A percentile compares a stretch with the other conserved stretches of the same genome.
Evolutionary conservation across 1,140 invertebrate genomes (phyloP).

Genomic region (Lepidurus apus): DNA sequence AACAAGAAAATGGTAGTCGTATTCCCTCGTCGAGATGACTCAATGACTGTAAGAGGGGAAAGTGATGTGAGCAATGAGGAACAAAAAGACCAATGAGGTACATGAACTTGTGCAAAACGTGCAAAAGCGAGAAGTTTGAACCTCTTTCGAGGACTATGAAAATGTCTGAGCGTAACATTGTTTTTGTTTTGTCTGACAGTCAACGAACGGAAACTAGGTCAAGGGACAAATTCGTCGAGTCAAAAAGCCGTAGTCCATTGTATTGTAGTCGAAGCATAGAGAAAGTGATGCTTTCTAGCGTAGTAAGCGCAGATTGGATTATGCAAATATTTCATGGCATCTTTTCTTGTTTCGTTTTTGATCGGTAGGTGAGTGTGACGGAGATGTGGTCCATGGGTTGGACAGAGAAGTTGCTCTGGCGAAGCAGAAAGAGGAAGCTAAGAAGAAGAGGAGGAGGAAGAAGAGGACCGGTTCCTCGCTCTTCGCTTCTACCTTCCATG

Average conservation of each 20-base stretch:
- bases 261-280: not conserved
- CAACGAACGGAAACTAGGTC: slow-evolving; percentile 23
- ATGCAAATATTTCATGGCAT: not conserved
- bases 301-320: not conserved
- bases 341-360: slow-evolving; percentile 26
- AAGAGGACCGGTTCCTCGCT: slow-evolving; percentile 77
- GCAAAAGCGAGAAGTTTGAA: not conserved
- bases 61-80: not conserved
- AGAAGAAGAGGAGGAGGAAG: slow-evolving; percentile 77
- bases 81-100: not conserved
- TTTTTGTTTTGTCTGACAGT: not conserved
- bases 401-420: slow-evolving; percentile 54
- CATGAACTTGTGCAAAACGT: not conserved
- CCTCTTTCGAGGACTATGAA: not conserved
- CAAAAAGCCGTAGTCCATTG: not conserved
- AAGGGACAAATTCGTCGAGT: slow-evolving; percentile 13
- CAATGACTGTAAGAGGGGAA: not conserved
- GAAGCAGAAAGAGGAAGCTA: slow-evolving; percentile 75
- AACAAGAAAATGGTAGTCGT: not conserved
- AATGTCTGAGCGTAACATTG: not conserved
- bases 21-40: not conserved
- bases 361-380: slow-evolving; percentile 38
- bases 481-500: slow-evolving; percentile 82
- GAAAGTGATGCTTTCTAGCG: not conserved
- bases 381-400: slow-evolving; percentile 43